Evolutionary conservation across 1,140 invertebrate genomes (phyloP), one percentile per base, ranked within the genome.

Genomic region (Charaxes varanes): DNA sequence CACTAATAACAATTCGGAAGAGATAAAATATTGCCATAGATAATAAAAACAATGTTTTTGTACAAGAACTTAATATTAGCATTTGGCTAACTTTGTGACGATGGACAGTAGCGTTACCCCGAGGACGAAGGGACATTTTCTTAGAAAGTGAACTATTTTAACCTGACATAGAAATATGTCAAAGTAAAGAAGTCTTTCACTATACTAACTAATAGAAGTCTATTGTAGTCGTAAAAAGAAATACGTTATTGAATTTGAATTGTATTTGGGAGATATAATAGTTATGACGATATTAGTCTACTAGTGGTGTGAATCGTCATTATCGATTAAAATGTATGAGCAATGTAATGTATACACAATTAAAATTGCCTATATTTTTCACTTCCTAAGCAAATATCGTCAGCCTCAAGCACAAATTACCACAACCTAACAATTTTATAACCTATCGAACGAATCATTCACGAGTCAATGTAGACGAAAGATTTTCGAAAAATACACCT

Each of bases 401-500:
- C n/a, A n/a, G 48, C 49, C 40, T 36, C 7, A 17, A 61, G 55
- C 59, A 63, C 65, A 67, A 60, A 44, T 57, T 63, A 76, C 77
- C 73, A 76, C 73, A 81, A 81, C 71, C 71, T 67, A 78, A 72
- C 59, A 62, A 66, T 60, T 68, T n/a, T 61, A 46, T 62, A 62
- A 65, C 57, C 53, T 67, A 61, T 62, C 56, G 52, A 41, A 23
- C 18, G 24, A 67, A 62, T 53, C 49, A 54, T 55, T 53, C 61
- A 55, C 51, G 59, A 64, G 62, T 53, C 37, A 64, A 63, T 58
- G 57, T 48, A 57, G 62, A 69, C 46, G 62, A 62, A 56, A 53
- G 47, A 62, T 47, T 54, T 61, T 59, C 65, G 42, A 73, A 71
- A 71, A 73, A 72, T 73, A 77, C 57, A 56, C 45, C 65, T 47